Conservation (phyloP, 2,888 invertebrate species). For the Diloba caeruleocephala region DNA sequence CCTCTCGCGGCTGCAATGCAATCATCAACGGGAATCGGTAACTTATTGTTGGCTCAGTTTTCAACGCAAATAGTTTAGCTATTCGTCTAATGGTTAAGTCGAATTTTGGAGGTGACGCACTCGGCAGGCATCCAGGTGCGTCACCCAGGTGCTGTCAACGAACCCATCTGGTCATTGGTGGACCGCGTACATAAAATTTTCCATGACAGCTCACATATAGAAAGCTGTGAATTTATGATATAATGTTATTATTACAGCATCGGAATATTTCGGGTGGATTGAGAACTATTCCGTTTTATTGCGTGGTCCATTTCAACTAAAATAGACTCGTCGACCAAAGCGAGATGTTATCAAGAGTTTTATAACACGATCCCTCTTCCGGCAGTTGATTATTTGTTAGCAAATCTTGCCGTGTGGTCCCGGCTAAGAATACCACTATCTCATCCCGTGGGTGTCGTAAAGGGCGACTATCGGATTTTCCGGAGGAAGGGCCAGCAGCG, state of each 20-base stretch:
- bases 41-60: constrained; percentile 66
- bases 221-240: constrained; percentile 27
- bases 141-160: constrained; percentile 73
- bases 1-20: constrained; percentile 37
- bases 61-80: constrained; percentile 59
- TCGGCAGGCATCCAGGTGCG: constrained; percentile 60
- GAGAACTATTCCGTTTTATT: constrained; percentile 44
- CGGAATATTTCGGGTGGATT: constrained; percentile 44
- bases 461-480: too few relatives aligned
- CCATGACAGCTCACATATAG: constrained; percentile 43
- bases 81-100: constrained; percentile 64
- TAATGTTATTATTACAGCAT: constrained; percentile 38
- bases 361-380: constrained; percentile 29
- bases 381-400: background rate
- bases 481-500: too few relatives aligned
- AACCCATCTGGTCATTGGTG: constrained; percentile 52
- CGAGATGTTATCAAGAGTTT: constrained; percentile 30
- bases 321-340: constrained; percentile 45
- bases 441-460: too few relatives aligned
- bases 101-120: constrained; percentile 73
- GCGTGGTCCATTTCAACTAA: constrained; percentile 42
- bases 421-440: too few relatives aligned
- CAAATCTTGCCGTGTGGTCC: too few relatives aligned
- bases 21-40: constrained; percentile 34
- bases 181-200: constrained; percentile 42